phyloP scores from a whole-genome alignment of 2,113 vertebrate species.

The Nesogale talazaci region DNA sequence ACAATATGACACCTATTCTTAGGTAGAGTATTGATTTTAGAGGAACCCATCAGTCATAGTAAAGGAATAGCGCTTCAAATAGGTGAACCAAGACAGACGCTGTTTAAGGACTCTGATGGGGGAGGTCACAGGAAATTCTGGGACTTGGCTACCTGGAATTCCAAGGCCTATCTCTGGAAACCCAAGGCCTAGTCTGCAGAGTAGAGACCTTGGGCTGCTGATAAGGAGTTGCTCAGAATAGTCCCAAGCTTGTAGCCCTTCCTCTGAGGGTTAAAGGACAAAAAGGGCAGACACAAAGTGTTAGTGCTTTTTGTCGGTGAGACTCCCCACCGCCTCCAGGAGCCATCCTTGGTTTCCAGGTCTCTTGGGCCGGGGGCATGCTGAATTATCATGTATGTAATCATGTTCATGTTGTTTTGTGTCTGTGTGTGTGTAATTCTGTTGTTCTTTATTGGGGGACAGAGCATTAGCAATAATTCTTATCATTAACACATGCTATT shows the following conservation, averaged over 20 bases:
- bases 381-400: not conserved
- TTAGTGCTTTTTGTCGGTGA: not conserved
- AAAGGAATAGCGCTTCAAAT: not conserved
- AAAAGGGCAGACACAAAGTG: not conserved
- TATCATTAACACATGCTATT: constrained; percentile 17
- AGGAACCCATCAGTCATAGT: not conserved
- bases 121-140: not conserved
- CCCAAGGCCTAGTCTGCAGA: not conserved
- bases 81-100: not conserved
- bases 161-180: not conserved
- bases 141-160: constrained; percentile 46
- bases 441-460: not conserved
- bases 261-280: not conserved
- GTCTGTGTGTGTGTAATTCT: not conserved
- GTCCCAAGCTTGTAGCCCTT: not conserved
- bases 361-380: not conserved
- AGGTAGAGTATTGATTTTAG: not conserved
- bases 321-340: not conserved
- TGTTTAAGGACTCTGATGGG: not conserved
- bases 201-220: constrained; percentile 11
- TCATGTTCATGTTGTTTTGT: too few species aligned
- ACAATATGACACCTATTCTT: not conserved
- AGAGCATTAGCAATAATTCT: not conserved
- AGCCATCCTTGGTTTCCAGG: not conserved
- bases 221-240: constrained; percentile 19